These are phyloP conservation scores for Rhamnusium bicolor DNA, from an alignment of 2,888 invertebrate species.

Conservation along the genomic window DNA sequence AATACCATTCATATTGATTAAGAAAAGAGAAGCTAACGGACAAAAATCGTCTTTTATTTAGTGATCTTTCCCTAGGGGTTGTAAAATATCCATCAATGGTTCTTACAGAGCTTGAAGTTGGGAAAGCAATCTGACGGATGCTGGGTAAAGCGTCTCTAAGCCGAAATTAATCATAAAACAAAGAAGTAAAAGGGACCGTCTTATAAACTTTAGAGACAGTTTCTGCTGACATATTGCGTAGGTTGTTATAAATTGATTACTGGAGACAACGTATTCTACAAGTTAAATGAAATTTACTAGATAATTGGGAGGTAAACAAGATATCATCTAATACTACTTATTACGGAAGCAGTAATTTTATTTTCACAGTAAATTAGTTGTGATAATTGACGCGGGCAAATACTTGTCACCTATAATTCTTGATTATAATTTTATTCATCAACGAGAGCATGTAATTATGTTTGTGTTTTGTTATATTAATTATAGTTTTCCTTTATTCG, in stretches of 20 bases:
- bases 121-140: conserved; percentile 20
- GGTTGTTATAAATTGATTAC: conserved; percentile 1
- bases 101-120: not conserved
- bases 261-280: not conserved
- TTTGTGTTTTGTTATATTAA: too few relatives aligned
- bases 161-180: conserved; percentile 23
- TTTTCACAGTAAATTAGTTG: too few relatives aligned
- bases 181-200: conserved; percentile 16
- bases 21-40: not conserved
- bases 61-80: conserved; percentile 1
- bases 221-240: not conserved
- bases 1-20: conserved; percentile 4
- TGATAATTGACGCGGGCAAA: too few relatives aligned
- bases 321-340: not conserved
- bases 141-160: not conserved
- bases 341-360: too few relatives aligned
- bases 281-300: not conserved
- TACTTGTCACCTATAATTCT: too few relatives aligned
- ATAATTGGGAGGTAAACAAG: not conserved
- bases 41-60: conserved; percentile 13
- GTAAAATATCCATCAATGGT: conserved; percentile 23
- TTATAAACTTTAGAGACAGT: conserved; percentile 6
- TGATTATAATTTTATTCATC: too few relatives aligned
- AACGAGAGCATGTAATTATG: too few relatives aligned
- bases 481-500: too few relatives aligned